Conservation (phyloP, 2,888 invertebrate genomes). For the Dasypolia templi region DNA sequence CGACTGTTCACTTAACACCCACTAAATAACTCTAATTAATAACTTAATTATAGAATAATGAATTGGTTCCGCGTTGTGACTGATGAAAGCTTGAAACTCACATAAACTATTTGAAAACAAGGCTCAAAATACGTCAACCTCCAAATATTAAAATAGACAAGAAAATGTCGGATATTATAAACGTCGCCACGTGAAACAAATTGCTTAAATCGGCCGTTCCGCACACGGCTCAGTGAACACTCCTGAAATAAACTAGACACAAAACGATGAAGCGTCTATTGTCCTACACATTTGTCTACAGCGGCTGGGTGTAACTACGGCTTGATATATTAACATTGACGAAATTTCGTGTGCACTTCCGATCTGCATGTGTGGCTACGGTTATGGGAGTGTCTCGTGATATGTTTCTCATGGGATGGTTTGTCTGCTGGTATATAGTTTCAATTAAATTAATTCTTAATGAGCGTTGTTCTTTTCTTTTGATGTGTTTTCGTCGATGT, state of each 20-base stretch:
- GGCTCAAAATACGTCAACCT: slow-evolving; percentile 13
- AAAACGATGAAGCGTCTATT: slow-evolving; percentile 73
- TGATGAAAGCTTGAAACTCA: slow-evolving; percentile 32
- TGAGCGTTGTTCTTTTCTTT: slow-evolving; percentile 5
- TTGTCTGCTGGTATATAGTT: slow-evolving; percentile 12
- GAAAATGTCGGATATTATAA: slow-evolving; percentile 58
- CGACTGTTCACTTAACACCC: slow-evolving; percentile 28
- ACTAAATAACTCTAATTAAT: slow-evolving; percentile 41
- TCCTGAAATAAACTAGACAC: slow-evolving; percentile 83
- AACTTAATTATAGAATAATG: slow-evolving; percentile 37
- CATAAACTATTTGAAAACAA: slow-evolving; percentile 17
- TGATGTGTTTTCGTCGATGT: neutral
- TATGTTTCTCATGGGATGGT: slow-evolving; percentile 51
- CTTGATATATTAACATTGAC: slow-evolving; percentile 64
- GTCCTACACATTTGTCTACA: slow-evolving; percentile 64
- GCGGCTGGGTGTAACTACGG: slow-evolving; percentile 61
- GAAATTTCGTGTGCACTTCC: slow-evolving; percentile 63
- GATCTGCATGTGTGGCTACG: slow-evolving; percentile 61
- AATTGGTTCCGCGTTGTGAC: slow-evolving; percentile 33
- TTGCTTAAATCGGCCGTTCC: slow-evolving; percentile 76
- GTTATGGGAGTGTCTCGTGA: slow-evolving; percentile 57
- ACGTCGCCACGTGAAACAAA: slow-evolving; percentile 69
- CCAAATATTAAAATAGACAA: slow-evolving; percentile 34
- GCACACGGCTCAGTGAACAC: slow-evolving; percentile 71
- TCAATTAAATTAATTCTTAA: no score